Conservation (phyloP, 2,113 vertebrate species). For the Apaloderma vittatum region DNA sequence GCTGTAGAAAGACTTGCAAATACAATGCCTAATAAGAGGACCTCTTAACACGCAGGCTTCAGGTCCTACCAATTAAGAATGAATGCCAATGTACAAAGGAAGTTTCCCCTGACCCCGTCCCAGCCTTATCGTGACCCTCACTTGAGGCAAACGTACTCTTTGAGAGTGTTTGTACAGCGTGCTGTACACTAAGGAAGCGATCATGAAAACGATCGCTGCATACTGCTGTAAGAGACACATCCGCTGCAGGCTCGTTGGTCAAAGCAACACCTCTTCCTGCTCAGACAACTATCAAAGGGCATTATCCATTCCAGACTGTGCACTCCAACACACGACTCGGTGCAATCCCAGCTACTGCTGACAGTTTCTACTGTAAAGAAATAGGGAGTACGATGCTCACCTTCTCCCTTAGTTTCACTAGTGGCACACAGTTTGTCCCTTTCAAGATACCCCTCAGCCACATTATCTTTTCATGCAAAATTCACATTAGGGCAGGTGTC, state of each 20-base stretch:
- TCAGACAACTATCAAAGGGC: not conserved
- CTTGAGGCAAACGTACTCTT: not conserved
- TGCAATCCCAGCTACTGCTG: not conserved
- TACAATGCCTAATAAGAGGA: not conserved
- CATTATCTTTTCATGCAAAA: not conserved
- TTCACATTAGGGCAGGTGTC: not conserved
- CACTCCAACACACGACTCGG: not conserved
- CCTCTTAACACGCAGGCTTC: not conserved
- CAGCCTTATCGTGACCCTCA: not conserved
- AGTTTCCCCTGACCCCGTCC: not conserved
- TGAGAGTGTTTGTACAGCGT: fast-evolving
- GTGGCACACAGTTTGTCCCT: not conserved
- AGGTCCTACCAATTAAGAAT: not conserved
- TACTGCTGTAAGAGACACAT: not conserved
- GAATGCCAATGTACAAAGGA: fast-evolving
- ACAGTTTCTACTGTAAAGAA: not conserved
- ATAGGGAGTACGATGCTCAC: not conserved
- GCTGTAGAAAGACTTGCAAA: not conserved
- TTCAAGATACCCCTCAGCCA: not conserved
- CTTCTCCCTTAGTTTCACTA: not conserved
- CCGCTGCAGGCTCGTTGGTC: not conserved
- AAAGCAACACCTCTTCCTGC: not conserved
- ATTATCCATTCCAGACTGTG: not conserved
- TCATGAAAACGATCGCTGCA: not conserved
- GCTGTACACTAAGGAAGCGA: not conserved